These are phyloP conservation scores for Cephus spinipes DNA, from an alignment of 2,888 invertebrate genomes.

Conservation along the genomic window DNA sequence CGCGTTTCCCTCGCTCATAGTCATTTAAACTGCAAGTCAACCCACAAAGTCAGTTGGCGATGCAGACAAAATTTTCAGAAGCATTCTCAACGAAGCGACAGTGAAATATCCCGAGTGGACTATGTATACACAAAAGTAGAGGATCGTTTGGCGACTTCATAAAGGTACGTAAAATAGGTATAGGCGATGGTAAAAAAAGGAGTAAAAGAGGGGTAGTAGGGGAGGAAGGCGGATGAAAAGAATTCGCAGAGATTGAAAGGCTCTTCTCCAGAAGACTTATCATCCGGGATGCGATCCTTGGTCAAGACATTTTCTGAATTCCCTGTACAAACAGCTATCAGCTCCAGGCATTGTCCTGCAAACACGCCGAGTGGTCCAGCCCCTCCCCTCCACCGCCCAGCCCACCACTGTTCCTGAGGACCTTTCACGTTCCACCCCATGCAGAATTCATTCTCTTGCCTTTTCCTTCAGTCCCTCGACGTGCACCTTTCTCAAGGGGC, in stretches of 20 bases:
- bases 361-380: not conserved
- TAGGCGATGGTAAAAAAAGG: not conserved
- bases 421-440: not conserved
- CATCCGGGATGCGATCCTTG: not conserved
- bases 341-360: not conserved
- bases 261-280: not conserved
- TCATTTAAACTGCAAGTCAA: not conserved
- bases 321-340: not conserved
- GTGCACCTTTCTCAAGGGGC: not conserved
- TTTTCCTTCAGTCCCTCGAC: not conserved
- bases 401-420: not conserved
- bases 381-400: not conserved
- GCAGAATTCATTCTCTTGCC: slow-evolving; percentile 20
- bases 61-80: not conserved
- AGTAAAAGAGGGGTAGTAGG: not conserved
- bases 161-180: not conserved
- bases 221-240: not conserved
- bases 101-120: not conserved
- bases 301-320: not conserved
- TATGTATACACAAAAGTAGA: not conserved
- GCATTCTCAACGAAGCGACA: not conserved
- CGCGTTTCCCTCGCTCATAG: not conserved
- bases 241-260: not conserved
- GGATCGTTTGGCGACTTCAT: not conserved
- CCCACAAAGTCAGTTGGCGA: not conserved